Evolutionary conservation across 2,113 vertebrate species (phyloP), one percentile per base, ranked within the genome.

Genomic region (Trogon surrucura): DNA sequence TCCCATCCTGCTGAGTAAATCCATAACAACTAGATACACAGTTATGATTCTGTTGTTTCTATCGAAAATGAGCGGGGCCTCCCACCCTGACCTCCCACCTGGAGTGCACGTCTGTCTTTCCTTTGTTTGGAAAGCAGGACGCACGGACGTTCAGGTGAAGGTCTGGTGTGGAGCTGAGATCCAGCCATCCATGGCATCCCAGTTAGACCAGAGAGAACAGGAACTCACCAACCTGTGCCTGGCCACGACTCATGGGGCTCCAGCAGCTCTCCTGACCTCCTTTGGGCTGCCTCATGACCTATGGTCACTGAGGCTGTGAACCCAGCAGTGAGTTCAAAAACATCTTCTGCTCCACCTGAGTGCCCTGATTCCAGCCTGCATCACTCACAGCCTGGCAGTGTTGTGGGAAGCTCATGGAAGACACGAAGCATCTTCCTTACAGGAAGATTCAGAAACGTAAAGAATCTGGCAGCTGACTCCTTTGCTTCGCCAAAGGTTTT

Each of bases 401-500:
- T 23, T 23, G 10, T 2, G 29, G 29, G 45, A 12, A 79, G 26
- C 53, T 88, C 45, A 7, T 13, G 29, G 70, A 64, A 79, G 7
- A 20, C 32, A 80, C 1, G 0, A 65, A 78, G 32, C 2, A 0
- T 65, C 30, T 80, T 70, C 58, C 27, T 70, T 51, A 16, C 1
- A 21, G 64, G 64, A 88, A 61, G 13, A 27, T 22, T 70, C 48
- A 54, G 64, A 71, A 41, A 74, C 27, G 16, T 18, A 58, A 78
- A 80, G 56, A 88, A 62, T 19, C 21, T 54, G 51, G 19, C 25
- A 54, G 25, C 14, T 51, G 44, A 17, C 27, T 66, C 30, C 51
- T 70, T 65, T 62, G 14, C 56, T 78, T 95, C 51, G 54, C 26
- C 29, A 51, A n/a, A 62, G 21, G 22, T 54, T 95, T 93, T 71